Percentiles rank a stretch among this genome's conserved stretches.
Evolutionary conservation across 2,797 vertebrate species (phyloP).

Genomic region (Lacerta bilineata): DNA sequence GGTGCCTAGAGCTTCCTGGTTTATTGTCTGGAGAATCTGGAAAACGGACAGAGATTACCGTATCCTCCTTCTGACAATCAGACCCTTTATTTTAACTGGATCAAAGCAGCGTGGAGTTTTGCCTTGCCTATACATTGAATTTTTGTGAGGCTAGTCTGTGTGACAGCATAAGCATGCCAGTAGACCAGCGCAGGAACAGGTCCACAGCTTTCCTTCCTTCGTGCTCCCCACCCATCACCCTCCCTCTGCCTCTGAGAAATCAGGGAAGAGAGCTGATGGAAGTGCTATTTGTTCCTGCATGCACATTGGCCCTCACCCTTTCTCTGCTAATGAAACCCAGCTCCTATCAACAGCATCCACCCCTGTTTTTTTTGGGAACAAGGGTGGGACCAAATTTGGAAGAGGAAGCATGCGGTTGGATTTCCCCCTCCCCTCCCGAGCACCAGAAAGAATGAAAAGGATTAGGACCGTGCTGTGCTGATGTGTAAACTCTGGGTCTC

Average conservation of each 20-base stretch:
- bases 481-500: conserved; percentile 75
- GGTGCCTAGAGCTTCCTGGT: background rate
- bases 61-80: background rate
- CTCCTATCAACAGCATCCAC: conserved; percentile 31
- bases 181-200: background rate
- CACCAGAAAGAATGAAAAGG: conserved; percentile 26
- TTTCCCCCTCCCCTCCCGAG: conserved; percentile 35
- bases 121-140: background rate
- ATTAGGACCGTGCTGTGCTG: conserved; percentile 45
- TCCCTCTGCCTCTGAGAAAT: background rate
- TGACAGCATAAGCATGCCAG: background rate
- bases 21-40: background rate
- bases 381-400: conserved; percentile 41
- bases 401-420: conserved; percentile 34
- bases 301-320: background rate
- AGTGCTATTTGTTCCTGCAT: background rate
- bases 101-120: background rate
- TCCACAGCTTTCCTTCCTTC: background rate
- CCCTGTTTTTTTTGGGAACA: background rate
- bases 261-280: background rate
- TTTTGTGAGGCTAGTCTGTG: background rate
- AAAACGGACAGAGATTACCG: background rate
- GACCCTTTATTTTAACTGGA: background rate
- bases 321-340: conserved; percentile 38
- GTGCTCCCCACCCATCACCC: too few species aligned